Conservation (phyloP, 2,888 invertebrate species). For the Tenthredo distinguenda region DNA sequence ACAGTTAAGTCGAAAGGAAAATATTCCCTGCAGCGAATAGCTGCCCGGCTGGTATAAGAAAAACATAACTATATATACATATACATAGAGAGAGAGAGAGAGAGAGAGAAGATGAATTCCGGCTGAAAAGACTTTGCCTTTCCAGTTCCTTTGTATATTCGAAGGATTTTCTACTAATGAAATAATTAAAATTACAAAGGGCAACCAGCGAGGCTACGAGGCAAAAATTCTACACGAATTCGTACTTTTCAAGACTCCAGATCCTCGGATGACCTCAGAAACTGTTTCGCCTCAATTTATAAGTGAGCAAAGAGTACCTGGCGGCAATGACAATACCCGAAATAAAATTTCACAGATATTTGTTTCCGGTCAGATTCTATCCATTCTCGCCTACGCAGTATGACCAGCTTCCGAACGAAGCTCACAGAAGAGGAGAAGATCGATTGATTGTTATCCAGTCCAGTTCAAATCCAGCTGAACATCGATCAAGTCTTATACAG, state of each 20-base stretch:
- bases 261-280: background rate
- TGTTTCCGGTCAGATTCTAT: background rate
- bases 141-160: conserved; percentile 61
- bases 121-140: conserved; percentile 19
- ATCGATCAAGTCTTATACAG: conserved; percentile 23
- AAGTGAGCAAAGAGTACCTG: background rate
- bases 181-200: conserved; percentile 67
- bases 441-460: conserved; percentile 45
- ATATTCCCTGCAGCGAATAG: conserved; percentile 31
- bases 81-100: background rate
- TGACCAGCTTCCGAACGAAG: background rate
- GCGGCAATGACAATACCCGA: background rate
- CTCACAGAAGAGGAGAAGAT: background rate
- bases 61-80: conserved; percentile 56
- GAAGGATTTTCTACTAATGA: conserved; percentile 65
- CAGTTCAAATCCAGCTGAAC: conserved; percentile 3
- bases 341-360: background rate
- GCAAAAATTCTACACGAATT: background rate
- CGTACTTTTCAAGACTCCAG: background rate
- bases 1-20: conserved; percentile 33
- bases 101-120: conserved; percentile 54
- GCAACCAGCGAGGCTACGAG: background rate
- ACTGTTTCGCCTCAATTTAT: background rate
- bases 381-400: background rate
- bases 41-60: conserved; percentile 53